A percentile compares a stretch with the other conserved stretches of the same genome.
phyloP scores from a whole-genome alignment of 1,140 invertebrate genomes.

The Listronotus bonariensis region DNA sequence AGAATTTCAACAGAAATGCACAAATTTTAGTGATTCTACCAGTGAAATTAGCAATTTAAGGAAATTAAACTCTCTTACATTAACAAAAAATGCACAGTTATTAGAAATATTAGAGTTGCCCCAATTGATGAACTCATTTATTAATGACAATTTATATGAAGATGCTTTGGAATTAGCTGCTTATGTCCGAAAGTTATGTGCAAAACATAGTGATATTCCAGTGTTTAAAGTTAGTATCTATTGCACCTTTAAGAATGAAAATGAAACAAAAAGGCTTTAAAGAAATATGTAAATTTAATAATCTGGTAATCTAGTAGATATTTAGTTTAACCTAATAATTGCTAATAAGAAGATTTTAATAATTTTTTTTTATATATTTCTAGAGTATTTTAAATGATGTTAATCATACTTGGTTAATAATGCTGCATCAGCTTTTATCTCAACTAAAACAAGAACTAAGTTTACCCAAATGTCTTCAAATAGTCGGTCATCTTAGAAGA shows the following conservation, averaged over 20 bases:
- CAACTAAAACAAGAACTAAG: conserved; percentile 87
- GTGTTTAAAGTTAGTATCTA: conserved; percentile 72
- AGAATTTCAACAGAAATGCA: conserved; percentile 74
- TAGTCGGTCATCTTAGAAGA: conserved; percentile 84
- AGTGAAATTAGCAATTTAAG: conserved; percentile 72
- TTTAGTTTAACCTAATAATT: too few relatives aligned
- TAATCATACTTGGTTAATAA: conserved; percentile 83
- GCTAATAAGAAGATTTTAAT: too few relatives aligned
- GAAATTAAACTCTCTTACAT: conserved; percentile 68
- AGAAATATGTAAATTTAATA: too few relatives aligned
- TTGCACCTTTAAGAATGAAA: conserved; percentile 10
- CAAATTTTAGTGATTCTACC: conserved; percentile 76
- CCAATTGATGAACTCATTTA: conserved; percentile 90
- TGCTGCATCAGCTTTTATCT: conserved; percentile 83
- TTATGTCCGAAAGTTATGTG: conserved; percentile 83
- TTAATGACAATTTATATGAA: conserved; percentile 86
- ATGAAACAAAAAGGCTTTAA: too few relatives aligned
- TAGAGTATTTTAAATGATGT: conserved; percentile 86
- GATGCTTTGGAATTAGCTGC: conserved; percentile 89
- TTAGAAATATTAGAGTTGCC: conserved; percentile 91
- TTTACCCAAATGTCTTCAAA: conserved; percentile 83
- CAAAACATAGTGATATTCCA: conserved; percentile 81
- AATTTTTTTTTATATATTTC: too few relatives aligned
- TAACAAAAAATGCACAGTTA: conserved; percentile 80
- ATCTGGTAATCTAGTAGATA: too few relatives aligned